A percentile compares a stretch with the other conserved stretches of the same genome.
These are phyloP conservation scores for Falco concolor DNA, from an alignment of 2,797 vertebrate species.

Conservation along the genomic window DNA sequence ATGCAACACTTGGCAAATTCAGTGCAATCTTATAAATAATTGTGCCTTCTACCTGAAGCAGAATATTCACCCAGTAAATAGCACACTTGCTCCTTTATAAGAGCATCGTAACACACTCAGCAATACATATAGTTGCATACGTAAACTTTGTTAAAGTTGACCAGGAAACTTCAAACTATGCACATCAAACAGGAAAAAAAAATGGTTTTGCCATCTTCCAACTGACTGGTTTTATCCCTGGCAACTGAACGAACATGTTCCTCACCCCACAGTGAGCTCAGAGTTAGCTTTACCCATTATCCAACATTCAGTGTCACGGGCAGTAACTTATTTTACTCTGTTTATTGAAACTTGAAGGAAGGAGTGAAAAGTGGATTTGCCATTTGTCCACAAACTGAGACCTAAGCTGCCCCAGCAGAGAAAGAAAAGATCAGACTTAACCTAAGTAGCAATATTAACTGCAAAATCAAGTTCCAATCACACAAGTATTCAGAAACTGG, in stretches of 20 bases:
- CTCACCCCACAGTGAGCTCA: not conserved
- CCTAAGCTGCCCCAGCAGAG: not conserved
- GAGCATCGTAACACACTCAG: not conserved
- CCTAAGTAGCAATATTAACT: not conserved
- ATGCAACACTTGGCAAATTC: not conserved
- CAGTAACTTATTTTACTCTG: not conserved
- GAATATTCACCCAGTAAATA: not conserved
- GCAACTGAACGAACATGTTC: not conserved
- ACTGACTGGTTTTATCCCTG: not conserved
- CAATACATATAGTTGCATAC: accelerated
- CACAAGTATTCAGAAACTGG: not conserved
- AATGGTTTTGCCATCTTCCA: not conserved
- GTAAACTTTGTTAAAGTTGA: not conserved
- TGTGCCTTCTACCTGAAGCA: not conserved
- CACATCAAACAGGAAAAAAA: not conserved
- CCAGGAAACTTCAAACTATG: not conserved
- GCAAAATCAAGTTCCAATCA: not conserved
- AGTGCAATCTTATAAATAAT: not conserved
- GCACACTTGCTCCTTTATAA: not conserved
- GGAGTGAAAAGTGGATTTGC: not conserved
- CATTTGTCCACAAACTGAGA: not conserved
- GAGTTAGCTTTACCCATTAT: not conserved
- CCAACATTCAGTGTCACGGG: not conserved
- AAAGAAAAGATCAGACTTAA: not conserved
- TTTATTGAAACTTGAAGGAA: not conserved